phyloP scores from a whole-genome alignment of 2,888 invertebrate genomes.

The Synanthedon formicaeformis region DNA sequence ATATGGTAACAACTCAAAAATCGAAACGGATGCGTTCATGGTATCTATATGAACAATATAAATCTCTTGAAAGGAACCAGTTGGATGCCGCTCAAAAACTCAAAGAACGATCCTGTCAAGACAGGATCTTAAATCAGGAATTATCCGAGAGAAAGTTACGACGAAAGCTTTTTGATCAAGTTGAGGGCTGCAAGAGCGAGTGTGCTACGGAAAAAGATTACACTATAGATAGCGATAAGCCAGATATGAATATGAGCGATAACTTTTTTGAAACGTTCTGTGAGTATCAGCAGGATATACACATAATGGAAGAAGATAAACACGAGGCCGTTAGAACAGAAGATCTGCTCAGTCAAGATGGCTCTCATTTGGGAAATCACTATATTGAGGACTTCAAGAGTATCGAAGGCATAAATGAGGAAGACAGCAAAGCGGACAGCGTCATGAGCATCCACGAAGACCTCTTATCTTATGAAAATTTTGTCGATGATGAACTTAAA shows the following conservation, averaged over 20 bases:
- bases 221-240: conserved; percentile 16
- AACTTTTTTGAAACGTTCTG: conserved; percentile 43
- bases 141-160: conserved; percentile 41
- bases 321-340: conserved; percentile 11
- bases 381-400: conserved; percentile 7
- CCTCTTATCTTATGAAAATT: conserved; percentile 1
- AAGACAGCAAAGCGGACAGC: background rate
- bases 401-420: background rate
- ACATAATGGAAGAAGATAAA: conserved; percentile 13
- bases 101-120: conserved; percentile 41
- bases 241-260: conserved; percentile 25
- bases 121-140: conserved; percentile 40
- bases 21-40: conserved; percentile 52
- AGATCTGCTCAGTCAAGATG: conserved; percentile 19
- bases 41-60: conserved; percentile 60
- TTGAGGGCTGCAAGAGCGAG: conserved; percentile 27
- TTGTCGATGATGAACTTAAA: conserved; percentile 12
- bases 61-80: conserved; percentile 48
- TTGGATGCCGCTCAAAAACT: conserved; percentile 40
- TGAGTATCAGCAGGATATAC: conserved; percentile 28
- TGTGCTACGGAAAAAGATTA: conserved; percentile 16
- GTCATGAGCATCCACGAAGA: background rate
- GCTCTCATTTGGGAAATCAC: conserved; percentile 16
- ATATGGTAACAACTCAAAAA: conserved; percentile 37
- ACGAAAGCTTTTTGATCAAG: conserved; percentile 34